phyloP scores from a whole-genome alignment of 2,888 invertebrate species.

The Geotrupes spiniger region DNA sequence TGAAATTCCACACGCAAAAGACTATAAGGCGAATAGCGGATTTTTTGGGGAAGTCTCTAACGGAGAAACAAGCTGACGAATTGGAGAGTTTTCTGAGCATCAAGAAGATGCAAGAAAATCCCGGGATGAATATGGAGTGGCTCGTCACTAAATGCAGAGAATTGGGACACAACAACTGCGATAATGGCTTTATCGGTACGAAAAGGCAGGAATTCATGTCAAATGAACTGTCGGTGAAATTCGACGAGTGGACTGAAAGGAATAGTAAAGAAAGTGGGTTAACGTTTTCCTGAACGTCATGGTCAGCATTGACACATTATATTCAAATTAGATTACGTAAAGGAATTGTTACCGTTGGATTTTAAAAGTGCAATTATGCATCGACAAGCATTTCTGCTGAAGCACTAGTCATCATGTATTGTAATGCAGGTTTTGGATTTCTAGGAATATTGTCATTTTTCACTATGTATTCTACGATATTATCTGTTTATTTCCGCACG shows the following conservation, averaged over 20 bases:
- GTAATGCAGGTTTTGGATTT: no score
- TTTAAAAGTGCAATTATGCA: no score
- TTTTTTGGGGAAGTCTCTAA: slow-evolving; percentile 67
- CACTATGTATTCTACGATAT: no score
- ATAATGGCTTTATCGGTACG: slow-evolving; percentile 50
- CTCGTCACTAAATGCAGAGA: slow-evolving; percentile 34
- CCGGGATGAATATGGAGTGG: slow-evolving; percentile 54
- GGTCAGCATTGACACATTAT: no score
- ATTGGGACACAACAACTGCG: slow-evolving; percentile 25
- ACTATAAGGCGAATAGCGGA: slow-evolving; percentile 61
- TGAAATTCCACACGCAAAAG: slow-evolving; percentile 68
- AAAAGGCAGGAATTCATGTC: slow-evolving; percentile 62
- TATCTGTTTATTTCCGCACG: no score
- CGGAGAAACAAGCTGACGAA: slow-evolving; percentile 61
- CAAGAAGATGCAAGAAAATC: slow-evolving; percentile 57
- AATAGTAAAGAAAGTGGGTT: slow-evolving; percentile 62
- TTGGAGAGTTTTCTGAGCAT: slow-evolving; percentile 41
- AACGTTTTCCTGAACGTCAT: no score
- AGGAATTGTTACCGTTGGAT: no score
- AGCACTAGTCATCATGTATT: no score
- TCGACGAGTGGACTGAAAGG: slow-evolving; percentile 70
- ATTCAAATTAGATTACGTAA: no score
- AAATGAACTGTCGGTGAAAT: slow-evolving; percentile 65
- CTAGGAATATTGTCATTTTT: no score
- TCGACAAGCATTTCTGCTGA: no score